Evolutionary conservation across 2,797 vertebrate genomes (phyloP).

Genomic region (Leucoraja ocellata): DNA sequence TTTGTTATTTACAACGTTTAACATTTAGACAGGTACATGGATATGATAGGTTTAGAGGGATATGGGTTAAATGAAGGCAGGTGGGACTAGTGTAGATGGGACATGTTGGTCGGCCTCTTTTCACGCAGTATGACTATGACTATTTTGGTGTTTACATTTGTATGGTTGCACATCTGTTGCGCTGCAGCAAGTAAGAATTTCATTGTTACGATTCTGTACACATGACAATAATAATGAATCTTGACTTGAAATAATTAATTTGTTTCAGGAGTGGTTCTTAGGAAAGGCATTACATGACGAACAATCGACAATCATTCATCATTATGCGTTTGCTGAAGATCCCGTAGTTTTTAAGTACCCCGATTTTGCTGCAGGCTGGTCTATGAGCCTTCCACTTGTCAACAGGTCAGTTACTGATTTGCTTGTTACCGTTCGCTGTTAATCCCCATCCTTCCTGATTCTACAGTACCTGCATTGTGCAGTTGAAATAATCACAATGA

Average conservation of each 20-base stretch:
- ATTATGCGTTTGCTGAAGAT: slow-evolving; percentile 95
- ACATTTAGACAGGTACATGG: no score
- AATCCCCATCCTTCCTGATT: background rate
- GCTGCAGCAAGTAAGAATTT: no score
- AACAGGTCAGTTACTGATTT: slow-evolving; percentile 64
- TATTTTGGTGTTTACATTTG: no score
- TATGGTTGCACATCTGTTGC: no score
- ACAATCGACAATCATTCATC: slow-evolving; percentile 95
- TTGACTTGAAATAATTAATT: slow-evolving; percentile 44
- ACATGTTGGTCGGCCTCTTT: no score
- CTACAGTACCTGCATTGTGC: background rate
- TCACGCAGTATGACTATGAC: no score
- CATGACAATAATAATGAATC: no score
- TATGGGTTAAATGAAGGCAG: no score
- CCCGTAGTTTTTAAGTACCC: slow-evolving; percentile 84
- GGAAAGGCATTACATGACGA: slow-evolving; percentile 83
- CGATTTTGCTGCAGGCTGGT: slow-evolving; percentile 90
- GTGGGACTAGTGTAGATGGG: no score
- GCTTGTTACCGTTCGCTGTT: background rate
- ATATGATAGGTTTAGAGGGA: no score
- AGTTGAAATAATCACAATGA: background rate
- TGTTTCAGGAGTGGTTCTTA: slow-evolving; percentile 84
- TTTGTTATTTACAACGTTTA: no score
- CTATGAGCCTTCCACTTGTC: slow-evolving; percentile 78
- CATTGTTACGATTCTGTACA: no score